Base-by-base conservation (phyloP, 2,797 vertebrate genomes). In the Eutrigla gurnardus region DNA sequence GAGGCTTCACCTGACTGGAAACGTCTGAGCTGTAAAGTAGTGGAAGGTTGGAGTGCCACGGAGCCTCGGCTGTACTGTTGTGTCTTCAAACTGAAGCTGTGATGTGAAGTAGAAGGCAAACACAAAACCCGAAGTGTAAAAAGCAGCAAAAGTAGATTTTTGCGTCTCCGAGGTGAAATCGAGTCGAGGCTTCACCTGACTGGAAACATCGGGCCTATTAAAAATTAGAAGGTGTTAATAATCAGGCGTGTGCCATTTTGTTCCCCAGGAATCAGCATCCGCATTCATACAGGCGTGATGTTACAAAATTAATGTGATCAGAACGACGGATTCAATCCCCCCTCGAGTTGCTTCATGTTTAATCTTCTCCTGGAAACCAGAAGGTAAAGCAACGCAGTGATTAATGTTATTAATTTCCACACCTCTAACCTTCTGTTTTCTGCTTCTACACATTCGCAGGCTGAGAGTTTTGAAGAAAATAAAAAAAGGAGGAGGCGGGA, bases 401-500 rank as follows among this genome's bases (percentile, higher is more conserved):
- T 91, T 90, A 87, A 90, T 86, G 77, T 85, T 85, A 92, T 92
- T 89, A 88, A 91, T 92, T 90, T 90, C 73, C 85, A 88, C 81
- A 89, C 85, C 82, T 87, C 86, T 75, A 88, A 88, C 87, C 89
- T 88, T 88, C 86, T 78, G 78, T 78, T 91, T 25, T 90, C 81
- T 52, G 76, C 82, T 82, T 78, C 84, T 78, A 35, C 83, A 77
- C 86, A 39, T 82, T 70, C 52, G 18, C 65, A 62, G 65, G 71
- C 52, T n/a, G 73, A 65, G 43, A 54, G 40, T 53, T 17, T 45
- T 40, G 7, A 3, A 65, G 75, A 75, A 25, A 25, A 25, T 25
- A 25, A 25, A 25, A 25, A 65, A 63, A 70, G 18, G 65, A 74
- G 46, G 57, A 45, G 46, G 57, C 36, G 55, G 70, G 58, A 72